Evolutionary conservation across 2,888 invertebrate species (phyloP).

Genomic region (Heliothis peltigera): DNA sequence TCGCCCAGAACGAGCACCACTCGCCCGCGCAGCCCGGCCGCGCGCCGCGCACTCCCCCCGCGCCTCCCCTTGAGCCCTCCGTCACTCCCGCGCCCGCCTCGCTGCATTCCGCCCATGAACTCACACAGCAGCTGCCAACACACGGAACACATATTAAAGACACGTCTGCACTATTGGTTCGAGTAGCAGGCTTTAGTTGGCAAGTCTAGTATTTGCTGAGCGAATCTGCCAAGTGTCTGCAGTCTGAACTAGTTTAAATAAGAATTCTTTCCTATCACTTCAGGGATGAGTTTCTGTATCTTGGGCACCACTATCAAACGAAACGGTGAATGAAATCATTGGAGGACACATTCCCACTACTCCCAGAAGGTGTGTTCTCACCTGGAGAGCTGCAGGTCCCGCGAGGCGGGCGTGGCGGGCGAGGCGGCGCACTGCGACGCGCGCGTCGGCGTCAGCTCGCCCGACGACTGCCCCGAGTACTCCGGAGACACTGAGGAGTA

Average conservation of each 20-base stretch:
- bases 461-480: slow-evolving; percentile 79
- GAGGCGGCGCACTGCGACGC: slow-evolving; percentile 41
- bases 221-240: too few species aligned
- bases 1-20: slow-evolving; percentile 85
- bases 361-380: too few species aligned
- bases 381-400: slow-evolving; percentile 55
- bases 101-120: slow-evolving; percentile 78
- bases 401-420: slow-evolving; percentile 16
- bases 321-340: too few species aligned
- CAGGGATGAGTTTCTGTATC: too few species aligned
- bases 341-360: too few species aligned
- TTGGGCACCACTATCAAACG: too few species aligned
- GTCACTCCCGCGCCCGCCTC: slow-evolving; percentile 60
- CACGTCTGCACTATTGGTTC: too few species aligned
- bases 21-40: slow-evolving; percentile 68
- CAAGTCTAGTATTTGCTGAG: too few species aligned
- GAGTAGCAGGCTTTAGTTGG: too few species aligned
- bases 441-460: slow-evolving; percentile 73
- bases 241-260: too few species aligned
- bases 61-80: not conserved
- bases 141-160: not conserved
- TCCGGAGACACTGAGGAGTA: slow-evolving; percentile 85
- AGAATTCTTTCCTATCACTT: too few species aligned
- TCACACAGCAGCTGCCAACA: slow-evolving; percentile 71
- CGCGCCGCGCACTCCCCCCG: not conserved